Evolutionary conservation across 1,140 invertebrate genomes (phyloP), one percentile per base, ranked within the genome.

Genomic region (Camponotus vicinus): DNA sequence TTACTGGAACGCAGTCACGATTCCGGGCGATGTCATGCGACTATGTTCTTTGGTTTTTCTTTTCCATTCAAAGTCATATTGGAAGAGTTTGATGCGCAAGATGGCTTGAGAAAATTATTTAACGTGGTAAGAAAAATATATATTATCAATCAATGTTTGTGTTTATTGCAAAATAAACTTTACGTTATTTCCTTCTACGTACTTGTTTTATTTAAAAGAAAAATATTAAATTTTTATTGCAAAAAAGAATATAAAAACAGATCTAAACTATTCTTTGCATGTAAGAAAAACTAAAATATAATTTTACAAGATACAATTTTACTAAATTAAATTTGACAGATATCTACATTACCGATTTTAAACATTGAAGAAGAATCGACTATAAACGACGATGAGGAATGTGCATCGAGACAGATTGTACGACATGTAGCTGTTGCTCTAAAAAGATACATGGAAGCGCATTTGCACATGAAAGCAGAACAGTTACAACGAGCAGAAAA

Each of bases 1-100:
- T 95, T 99, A 37, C 93, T 99, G 42, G 99, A 99, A 92, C 98
- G 98, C 92, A 99, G 98, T 32, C 99, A 99, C 93, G 98, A 99
- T 94, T 99, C 98, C 0, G 98, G 98, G 52, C 96, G 98, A 86
- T 99, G 98, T 92, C 98, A 99, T 95, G 98, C 99, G 1, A 98
- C 98, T 13, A 99, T 99, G 98, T 99, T 99, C 94, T 99, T 99
- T 93, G 98, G 98, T 0, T 96, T 99, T 76, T 98, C 98, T 7
- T 99, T 99, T 94, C 97, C 98, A 77, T 99, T 99, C 94, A 96
- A 97, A 90, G 97, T 98, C 0, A 98, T 99, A 89, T 94, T 99
- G 1, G 98, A 99, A 88, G 97, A 99, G 93, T 99, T 99, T 93
- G 99, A 99, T 94, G 95, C 96, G 42, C 97, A 98, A 92, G 98